A percentile compares a stretch with the other conserved stretches of the same genome.
These are phyloP conservation scores for Oreochromis niloticus DNA, from an alignment of 2,113 vertebrate species.

Conservation along the genomic window DNA sequence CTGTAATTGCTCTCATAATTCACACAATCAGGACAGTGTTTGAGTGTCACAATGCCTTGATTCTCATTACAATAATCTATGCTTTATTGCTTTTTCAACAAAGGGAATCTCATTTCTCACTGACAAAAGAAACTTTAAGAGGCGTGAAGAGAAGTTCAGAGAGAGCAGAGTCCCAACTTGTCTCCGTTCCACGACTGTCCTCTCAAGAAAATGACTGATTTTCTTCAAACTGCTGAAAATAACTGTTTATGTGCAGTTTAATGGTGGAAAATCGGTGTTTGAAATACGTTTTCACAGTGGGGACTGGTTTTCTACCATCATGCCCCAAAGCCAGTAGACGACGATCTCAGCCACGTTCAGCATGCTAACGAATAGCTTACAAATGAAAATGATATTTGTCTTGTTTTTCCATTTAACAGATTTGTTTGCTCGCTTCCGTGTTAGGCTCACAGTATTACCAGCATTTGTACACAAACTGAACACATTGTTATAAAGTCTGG, in stretches of 20 bases:
- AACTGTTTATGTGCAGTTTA: background rate
- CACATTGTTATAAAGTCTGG: background rate
- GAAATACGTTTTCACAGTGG: background rate
- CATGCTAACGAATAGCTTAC: background rate
- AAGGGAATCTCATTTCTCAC: background rate
- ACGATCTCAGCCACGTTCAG: background rate
- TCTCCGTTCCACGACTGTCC: background rate
- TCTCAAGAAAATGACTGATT: background rate
- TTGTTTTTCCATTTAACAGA: background rate
- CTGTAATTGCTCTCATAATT: conserved; percentile 5
- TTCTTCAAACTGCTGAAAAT: background rate
- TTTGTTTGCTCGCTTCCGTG: accelerated
- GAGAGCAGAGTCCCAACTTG: background rate
- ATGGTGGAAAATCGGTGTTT: background rate
- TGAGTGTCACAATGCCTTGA: background rate
- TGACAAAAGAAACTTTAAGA: background rate
- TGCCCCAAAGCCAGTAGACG: background rate
- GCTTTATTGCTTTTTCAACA: background rate
- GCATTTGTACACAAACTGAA: background rate
- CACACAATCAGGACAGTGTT: background rate
- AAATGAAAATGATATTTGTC: background rate
- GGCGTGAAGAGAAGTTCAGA: background rate
- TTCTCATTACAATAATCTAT: background rate
- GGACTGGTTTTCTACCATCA: background rate
- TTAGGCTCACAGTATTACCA: background rate